A percentile compares a stretch with the other conserved stretches of the same genome.
Evolutionary conservation across 1,140 invertebrate genomes (phyloP).

Genomic region (Aphelenchoides fujianensis): DNA sequence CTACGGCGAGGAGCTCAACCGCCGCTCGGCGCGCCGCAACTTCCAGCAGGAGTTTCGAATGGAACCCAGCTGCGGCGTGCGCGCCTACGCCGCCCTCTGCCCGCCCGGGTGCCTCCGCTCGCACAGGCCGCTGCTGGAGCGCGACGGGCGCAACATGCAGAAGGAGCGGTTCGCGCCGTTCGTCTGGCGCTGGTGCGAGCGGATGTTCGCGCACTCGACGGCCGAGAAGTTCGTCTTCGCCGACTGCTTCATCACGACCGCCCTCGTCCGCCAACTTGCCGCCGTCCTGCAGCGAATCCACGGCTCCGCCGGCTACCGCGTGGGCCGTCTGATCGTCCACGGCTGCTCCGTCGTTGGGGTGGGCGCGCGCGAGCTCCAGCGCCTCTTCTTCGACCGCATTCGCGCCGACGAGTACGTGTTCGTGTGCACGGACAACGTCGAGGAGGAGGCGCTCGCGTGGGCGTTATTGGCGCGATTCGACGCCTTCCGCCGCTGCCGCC

Average conservation of each 20-base stretch:
- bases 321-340: not conserved
- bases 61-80: not conserved
- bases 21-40: no score
- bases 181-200: not conserved
- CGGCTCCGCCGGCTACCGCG: not conserved
- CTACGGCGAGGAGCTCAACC: not conserved
- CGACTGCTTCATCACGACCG: not conserved
- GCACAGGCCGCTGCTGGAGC: no score
- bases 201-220: not conserved
- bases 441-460: not conserved
- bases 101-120: not conserved
- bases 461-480: not conserved
- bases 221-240: not conserved
- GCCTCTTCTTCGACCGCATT: not conserved
- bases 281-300: not conserved
- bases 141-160: no score
- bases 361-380: not conserved
- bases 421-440: not conserved
- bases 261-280: not conserved
- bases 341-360: not conserved
- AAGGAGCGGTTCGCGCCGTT: no score
- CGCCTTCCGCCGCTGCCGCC: not conserved
- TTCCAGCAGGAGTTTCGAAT: not conserved
- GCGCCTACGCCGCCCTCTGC: not conserved
- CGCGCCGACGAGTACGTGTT: conserved; percentile 8